phyloP scores from a whole-genome alignment of 2,113 vertebrate genomes.

The Phrynosoma blainvillii region DNA sequence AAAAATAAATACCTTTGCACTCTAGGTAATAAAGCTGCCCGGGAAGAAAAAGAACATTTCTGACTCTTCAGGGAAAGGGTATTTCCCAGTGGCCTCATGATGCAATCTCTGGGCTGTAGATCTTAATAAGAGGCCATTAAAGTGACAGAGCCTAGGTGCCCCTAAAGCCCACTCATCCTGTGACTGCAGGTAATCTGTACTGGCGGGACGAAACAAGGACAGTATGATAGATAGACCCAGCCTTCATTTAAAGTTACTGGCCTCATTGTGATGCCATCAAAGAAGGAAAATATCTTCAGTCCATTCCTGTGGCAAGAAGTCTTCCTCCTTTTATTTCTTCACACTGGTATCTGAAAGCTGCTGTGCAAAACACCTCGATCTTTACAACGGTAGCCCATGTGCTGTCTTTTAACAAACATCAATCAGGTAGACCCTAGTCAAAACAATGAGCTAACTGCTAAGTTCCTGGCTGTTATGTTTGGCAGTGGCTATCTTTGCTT shows the following conservation, averaged over 20 bases:
- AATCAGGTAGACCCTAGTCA: neutral
- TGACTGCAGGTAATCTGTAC: neutral
- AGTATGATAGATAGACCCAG: neutral
- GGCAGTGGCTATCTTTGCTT: neutral
- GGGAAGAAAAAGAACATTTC: neutral
- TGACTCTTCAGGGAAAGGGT: neutral
- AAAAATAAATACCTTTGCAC: neutral
- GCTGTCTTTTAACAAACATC: neutral
- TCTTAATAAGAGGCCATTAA: conserved; percentile 17
- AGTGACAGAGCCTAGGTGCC: neutral
- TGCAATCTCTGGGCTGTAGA: neutral
- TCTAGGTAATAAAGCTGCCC: neutral
- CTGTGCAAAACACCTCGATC: neutral
- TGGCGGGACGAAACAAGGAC: neutral
- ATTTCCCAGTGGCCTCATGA: conserved; percentile 10
- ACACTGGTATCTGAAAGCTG: neutral
- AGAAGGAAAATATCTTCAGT: neutral
- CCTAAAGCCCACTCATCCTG: neutral
- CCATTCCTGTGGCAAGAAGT: neutral
- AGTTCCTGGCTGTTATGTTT: neutral
- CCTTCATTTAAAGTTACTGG: neutral
- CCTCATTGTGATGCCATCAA: neutral
- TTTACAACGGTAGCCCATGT: neutral
- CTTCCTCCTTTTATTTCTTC: neutral
- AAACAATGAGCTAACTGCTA: neutral